Evolutionary conservation across 1,140 invertebrate species (phyloP), one percentile per base, ranked within the genome.

Genomic region (Himalopsyche phryganea): DNA sequence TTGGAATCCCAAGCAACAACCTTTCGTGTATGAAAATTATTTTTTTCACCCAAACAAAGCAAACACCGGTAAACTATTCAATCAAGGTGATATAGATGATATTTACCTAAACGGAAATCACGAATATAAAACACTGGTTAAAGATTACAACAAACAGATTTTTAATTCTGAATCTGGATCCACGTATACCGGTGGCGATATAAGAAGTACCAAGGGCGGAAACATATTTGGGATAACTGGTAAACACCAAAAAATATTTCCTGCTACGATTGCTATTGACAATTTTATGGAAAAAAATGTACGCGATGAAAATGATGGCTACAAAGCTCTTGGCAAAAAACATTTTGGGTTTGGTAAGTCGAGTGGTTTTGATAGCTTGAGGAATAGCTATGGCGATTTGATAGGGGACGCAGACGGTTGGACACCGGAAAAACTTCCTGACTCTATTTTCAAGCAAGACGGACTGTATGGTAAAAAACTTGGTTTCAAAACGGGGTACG

Each of bases 11-110:
- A 40, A 40, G n/a, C 11, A n/a, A 11, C 38, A 40, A 40, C 3
- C 11, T 6, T 6, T 11, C 3, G 38, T 4, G 5, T 40, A 5
- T 11, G 38, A 40, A 11, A 3, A 40, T 17, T 57, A 49, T 20
- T 49, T 49, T 28, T 33, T 47, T 9, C 53, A 48, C 46, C 42
- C 42, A 4, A 17, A 46, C 18, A n/a, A 28, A 5, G 47, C 38
- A 15, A 42, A 58, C 20, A 19, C 44, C n/a, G 57, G 44, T 17
- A 51, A 52, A 23, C 40, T 59, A 18, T 60, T 60, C 44, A 60
- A 60, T 53, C 50, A 60, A 35, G 36, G 53, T 10, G 58, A 60
- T 36, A 60, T 60, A n/a, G 53, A 60, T 19, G 58, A 60, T 40
- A 38, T 48, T 14, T 60, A 48, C 48, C 23, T 60, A 13, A 53